These are phyloP conservation scores for Phaethornis superciliosus DNA, from an alignment of 2,113 vertebrate species.

Conservation along the genomic window DNA sequence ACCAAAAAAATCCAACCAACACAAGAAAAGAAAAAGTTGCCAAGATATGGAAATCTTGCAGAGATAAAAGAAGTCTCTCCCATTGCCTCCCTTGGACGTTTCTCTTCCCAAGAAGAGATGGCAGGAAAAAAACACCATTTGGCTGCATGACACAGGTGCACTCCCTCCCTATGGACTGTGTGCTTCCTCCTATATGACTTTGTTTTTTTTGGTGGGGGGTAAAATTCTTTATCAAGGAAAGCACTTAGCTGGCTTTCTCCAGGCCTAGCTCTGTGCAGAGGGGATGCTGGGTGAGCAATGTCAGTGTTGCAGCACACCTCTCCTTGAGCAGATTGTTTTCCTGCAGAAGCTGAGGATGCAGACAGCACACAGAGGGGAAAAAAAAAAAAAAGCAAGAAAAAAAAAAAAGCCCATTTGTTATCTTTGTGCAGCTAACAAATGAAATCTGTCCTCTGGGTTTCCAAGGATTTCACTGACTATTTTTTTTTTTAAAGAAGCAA, in stretches of 20 bases:
- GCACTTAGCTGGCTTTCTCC: not conserved
- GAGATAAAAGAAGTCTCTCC: not conserved
- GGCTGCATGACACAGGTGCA: not conserved
- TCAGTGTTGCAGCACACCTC: not conserved
- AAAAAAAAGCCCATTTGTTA: not conserved
- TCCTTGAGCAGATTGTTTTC: not conserved
- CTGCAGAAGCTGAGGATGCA: not conserved
- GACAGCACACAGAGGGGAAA: not conserved
- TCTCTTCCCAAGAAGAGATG: not conserved
- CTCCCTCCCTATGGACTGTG: accelerated
- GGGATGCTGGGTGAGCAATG: not conserved
- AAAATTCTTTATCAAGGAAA: not conserved
- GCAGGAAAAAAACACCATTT: not conserved
- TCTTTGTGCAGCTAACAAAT: slow-evolving; percentile 42
- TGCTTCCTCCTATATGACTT: not conserved
- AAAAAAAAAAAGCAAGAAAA: not conserved
- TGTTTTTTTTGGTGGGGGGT: not conserved
- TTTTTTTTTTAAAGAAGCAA: slow-evolving; percentile 47
- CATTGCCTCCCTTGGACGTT: accelerated
- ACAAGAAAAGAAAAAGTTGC: accelerated
- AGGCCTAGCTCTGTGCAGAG: not conserved
- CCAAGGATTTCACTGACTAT: not conserved
- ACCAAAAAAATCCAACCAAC: not conserved
- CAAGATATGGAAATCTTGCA: not conserved
- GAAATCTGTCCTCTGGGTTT: not conserved